Evolutionary conservation across 2,888 invertebrate species (phyloP).

Genomic region (Lepidocyrtoides sp.): DNA sequence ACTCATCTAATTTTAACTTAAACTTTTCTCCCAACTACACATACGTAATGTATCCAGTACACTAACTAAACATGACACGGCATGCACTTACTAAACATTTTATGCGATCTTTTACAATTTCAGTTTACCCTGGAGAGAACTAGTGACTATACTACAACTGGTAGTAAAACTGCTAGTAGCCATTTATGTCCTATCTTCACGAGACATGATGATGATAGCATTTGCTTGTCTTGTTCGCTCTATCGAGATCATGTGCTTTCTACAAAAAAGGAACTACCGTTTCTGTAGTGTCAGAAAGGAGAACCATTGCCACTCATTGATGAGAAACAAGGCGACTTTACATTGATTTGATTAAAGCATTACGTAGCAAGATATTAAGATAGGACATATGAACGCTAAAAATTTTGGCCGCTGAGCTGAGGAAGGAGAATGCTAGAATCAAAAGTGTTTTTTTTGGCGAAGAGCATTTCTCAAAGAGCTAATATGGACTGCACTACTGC

Average conservation of each 20-base stretch:
- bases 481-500: background rate
- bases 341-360: slow-evolving; percentile 5
- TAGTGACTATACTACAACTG: background rate
- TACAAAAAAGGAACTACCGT: background rate
- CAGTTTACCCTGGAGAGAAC: background rate
- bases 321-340: background rate
- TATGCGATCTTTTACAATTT: slow-evolving; percentile 18
- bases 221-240: slow-evolving; percentile 1
- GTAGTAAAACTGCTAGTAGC: slow-evolving; percentile 29
- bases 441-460: too few relatives aligned
- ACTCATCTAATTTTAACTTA: too few relatives aligned
- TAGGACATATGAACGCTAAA: too few relatives aligned
- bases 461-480: too few relatives aligned
- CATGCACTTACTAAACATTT: slow-evolving; percentile 29
- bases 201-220: slow-evolving; percentile 9
- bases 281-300: background rate
- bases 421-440: too few relatives aligned
- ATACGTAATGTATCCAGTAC: too few relatives aligned
- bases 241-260: background rate
- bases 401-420: too few relatives aligned
- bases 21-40: background rate
- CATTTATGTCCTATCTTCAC: slow-evolving; percentile 35
- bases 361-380: too few relatives aligned
- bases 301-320: background rate
- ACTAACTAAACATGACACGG: too few relatives aligned